Evolutionary conservation across 2,888 invertebrate genomes (phyloP), one percentile per base, ranked within the genome.

Genomic region (Chalcosyrphus nemorum): DNA sequence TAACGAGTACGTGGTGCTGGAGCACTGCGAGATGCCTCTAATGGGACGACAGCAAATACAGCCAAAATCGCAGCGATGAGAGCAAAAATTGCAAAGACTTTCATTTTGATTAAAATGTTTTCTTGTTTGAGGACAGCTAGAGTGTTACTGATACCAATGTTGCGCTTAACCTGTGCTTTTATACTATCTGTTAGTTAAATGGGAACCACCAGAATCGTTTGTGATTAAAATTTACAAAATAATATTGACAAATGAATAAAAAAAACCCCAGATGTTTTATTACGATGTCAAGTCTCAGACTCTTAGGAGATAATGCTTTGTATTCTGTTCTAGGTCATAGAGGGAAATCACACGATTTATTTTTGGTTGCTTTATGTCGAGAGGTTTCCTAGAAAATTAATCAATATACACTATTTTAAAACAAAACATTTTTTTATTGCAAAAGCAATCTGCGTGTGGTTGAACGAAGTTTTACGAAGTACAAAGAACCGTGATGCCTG

Each of bases 1-100:
- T 4, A 21, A 13, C 24, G 24, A 2, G 3, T 13, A 1, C 6
- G 50, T 5, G 38, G 9, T 50, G 27, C n/a, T 21, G 76, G 59
- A 15, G 76, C 38, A 5, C 50, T 50, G 9, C 81, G 52, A 13
- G 81, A 81, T 81, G 76, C 76, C 24, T 81, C 76, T 13, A 43
- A 59, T 29, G 77, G 65, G 11, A 38, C 70, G 11, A 38, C 70
- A 27, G 65, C 70, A 45, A 81, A 50, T 9, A 50, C 11, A 1
- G 71, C 70, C 45, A 81, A 57, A n/a, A 81, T 11, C 24, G 29
- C 38, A 38, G 77, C 70, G 15, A 76, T 17, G 0, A 81, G 6
- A 24, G 52, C 59, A 9, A 71, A 71, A 52, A 76, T 71, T 11
- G 52, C 65, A 11, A 81, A 76, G 1, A 81, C 52, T 27, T 66